Conservation (phyloP, 1,140 invertebrate genomes). For the Holotrichia oblita region DNA sequence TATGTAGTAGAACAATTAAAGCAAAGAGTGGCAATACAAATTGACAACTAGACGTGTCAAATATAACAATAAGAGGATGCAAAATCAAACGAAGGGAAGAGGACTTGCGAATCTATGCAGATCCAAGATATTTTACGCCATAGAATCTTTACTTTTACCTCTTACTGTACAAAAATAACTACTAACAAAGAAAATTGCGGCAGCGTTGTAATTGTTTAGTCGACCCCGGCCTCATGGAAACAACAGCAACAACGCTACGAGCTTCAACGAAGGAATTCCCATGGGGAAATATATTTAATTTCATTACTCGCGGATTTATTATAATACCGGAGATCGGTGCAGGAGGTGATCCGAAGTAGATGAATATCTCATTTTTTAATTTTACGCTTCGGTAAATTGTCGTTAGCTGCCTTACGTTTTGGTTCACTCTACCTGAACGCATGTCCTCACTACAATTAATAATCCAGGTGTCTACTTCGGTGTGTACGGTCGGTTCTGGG, state of each 20-base stretch:
- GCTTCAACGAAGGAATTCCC: neutral
- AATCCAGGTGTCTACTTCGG: slow-evolving; percentile 15
- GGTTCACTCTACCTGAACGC: slow-evolving; percentile 30
- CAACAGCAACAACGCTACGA: neutral
- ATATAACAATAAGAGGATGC: too few species aligned
- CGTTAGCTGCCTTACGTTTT: slow-evolving; percentile 15
- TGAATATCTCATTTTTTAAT: slow-evolving; percentile 33
- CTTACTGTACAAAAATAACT: neutral
- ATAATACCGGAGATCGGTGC: slow-evolving; percentile 6
- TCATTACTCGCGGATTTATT: slow-evolving; percentile 22
- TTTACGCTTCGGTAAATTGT: slow-evolving; percentile 33
- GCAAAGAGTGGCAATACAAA: too few species aligned
- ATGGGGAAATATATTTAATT: slow-evolving; percentile 16
- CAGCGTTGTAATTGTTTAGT: slow-evolving; percentile 4
- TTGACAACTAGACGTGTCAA: too few species aligned
- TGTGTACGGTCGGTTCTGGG: slow-evolving; percentile 9
- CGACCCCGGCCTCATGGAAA: neutral
- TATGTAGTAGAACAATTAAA: too few species aligned
- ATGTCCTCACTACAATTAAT: slow-evolving; percentile 24
- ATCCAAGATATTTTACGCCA: too few species aligned
- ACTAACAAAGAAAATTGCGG: neutral
- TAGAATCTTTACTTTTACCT: too few species aligned
- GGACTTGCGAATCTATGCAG: too few species aligned
- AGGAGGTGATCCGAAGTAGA: slow-evolving; percentile 20
- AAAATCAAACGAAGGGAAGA: too few species aligned